Evolutionary conservation across 2,113 vertebrate species (phyloP).

Genomic region (Dicaeum eximium): DNA sequence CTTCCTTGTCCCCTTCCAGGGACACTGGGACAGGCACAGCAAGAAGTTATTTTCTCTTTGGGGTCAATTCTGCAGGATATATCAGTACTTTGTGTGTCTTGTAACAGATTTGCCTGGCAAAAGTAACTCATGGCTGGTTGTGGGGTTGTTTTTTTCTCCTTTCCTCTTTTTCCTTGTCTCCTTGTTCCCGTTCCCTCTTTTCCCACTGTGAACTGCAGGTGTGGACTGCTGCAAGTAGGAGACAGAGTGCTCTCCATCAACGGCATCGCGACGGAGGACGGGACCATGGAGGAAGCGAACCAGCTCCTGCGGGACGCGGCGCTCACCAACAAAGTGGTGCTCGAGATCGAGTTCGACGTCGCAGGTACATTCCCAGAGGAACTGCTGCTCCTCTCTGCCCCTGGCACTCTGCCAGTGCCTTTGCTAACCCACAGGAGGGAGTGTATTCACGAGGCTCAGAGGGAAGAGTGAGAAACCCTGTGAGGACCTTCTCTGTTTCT

Average conservation of each 20-base stretch:
- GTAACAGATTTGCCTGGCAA: background rate
- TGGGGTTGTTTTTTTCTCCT: background rate
- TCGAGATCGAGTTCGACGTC: slow-evolving; percentile 93
- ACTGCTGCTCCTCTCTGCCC: background rate
- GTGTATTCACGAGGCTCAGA: background rate
- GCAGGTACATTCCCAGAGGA: slow-evolving; percentile 76
- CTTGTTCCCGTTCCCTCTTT: background rate
- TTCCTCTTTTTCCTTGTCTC: background rate
- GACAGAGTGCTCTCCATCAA: slow-evolving; percentile 93
- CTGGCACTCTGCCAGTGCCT: background rate
- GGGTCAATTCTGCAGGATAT: background rate
- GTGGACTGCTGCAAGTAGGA: slow-evolving; percentile 91
- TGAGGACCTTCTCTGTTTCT: background rate
- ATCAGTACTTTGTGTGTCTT: background rate
- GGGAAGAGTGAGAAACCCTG: background rate
- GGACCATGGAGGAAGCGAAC: slow-evolving; percentile 94
- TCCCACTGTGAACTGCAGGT: slow-evolving; percentile 70
- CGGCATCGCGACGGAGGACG: slow-evolving; percentile 89
- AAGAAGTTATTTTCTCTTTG: background rate
- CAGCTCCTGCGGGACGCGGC: slow-evolving; percentile 94
- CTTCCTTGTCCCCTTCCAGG: background rate
- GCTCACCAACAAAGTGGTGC: slow-evolving; percentile 84
- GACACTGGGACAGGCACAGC: fast-evolving
- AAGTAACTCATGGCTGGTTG: background rate
- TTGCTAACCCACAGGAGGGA: background rate